phyloP scores from a whole-genome alignment of 2,797 vertebrate species.

The Buphagus erythrorhynchus region DNA sequence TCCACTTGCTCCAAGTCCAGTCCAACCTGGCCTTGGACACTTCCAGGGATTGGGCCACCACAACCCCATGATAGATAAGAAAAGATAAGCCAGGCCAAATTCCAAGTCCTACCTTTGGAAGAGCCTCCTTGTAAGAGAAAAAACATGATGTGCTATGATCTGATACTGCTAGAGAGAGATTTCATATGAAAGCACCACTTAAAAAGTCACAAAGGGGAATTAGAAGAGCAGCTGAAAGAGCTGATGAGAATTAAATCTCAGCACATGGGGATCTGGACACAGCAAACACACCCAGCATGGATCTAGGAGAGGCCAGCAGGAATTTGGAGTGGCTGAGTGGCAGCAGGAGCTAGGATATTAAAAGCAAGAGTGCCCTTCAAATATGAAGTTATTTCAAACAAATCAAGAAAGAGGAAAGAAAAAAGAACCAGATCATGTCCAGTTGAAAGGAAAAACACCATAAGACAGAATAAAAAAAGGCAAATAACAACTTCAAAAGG shows the following conservation, averaged over 20 bases:
- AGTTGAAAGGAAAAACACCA: not conserved
- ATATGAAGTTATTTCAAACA: not conserved
- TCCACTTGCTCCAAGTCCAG: not conserved
- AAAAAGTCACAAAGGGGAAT: not conserved
- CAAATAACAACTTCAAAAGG: constrained; percentile 24
- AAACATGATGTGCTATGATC: not conserved
- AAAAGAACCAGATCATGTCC: not conserved
- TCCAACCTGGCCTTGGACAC: not conserved
- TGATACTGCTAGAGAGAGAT: not conserved
- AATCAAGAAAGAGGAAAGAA: not conserved
- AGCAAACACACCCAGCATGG: not conserved
- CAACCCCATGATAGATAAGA: not conserved
- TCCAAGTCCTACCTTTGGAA: not conserved
- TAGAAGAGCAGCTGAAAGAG: not conserved
- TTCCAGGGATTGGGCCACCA: not conserved
- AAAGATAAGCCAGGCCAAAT: not conserved
- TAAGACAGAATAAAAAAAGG: not conserved
- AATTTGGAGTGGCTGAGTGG: not conserved
- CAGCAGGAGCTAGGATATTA: not conserved
- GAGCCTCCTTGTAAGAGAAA: not conserved
- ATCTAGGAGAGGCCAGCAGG: not conserved
- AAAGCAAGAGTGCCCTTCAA: not conserved
- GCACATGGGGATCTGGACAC: not conserved
- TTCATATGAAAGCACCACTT: not conserved
- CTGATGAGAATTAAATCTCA: not conserved